Percentiles rank a stretch among this genome's conserved stretches.
Evolutionary conservation across 1,140 invertebrate species (phyloP).

Genomic region (Sycophaga agraensis): DNA sequence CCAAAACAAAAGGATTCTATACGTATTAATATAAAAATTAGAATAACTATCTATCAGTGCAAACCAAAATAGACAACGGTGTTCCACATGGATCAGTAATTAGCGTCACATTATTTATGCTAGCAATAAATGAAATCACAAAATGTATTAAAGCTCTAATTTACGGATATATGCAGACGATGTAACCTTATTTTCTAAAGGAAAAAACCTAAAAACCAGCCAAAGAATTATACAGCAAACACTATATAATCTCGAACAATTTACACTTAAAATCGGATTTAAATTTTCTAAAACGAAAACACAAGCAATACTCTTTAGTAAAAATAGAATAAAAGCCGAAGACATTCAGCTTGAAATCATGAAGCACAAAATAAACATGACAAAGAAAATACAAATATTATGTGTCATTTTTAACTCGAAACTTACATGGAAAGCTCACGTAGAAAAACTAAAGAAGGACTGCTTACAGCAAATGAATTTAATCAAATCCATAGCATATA

Average conservation of each 20-base stretch:
- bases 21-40: too few species aligned
- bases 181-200: neutral
- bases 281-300: neutral
- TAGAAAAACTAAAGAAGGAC: neutral
- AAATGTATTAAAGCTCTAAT: neutral
- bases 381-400: neutral
- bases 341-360: neutral
- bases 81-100: neutral
- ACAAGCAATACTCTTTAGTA: neutral
- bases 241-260: neutral
- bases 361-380: neutral
- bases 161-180: neutral
- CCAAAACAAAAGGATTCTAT: too few species aligned
- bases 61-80: neutral
- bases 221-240: neutral
- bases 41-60: too few species aligned
- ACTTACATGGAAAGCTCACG: neutral
- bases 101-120: neutral
- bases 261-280: neutral
- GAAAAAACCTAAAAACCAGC: neutral
- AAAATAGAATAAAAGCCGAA: neutral
- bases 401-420: neutral
- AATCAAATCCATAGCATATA: constrained; percentile 20
- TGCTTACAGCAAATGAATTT: constrained; percentile 1
- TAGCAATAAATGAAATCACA: neutral